Conservation (phyloP, 2,113 vertebrate species). For the Ceratotherium simum region DNA sequence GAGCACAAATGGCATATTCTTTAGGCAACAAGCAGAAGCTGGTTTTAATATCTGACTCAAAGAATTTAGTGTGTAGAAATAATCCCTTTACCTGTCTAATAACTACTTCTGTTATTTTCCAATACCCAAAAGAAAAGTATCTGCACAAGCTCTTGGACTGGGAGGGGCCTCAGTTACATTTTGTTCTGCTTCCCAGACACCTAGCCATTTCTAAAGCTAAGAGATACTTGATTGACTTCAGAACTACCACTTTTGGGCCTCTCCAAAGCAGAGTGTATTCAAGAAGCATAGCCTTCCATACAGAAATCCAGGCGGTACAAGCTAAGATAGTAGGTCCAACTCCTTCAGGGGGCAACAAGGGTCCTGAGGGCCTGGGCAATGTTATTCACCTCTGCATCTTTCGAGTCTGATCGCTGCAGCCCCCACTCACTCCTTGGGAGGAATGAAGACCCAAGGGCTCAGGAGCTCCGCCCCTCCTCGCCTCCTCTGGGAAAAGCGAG, state of each 20-base stretch:
- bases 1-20: background rate
- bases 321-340: background rate
- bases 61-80: background rate
- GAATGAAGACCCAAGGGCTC: accelerated
- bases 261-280: background rate
- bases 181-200: background rate
- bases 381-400: background rate
- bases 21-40: background rate
- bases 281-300: background rate
- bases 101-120: background rate
- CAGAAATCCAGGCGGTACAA: background rate
- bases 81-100: background rate
- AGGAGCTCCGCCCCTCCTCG: accelerated
- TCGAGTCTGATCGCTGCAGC: background rate
- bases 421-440: accelerated
- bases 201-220: background rate
- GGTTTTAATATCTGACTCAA: slow-evolving; percentile 22
- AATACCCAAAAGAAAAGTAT: background rate
- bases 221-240: background rate
- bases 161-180: background rate
- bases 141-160: background rate
- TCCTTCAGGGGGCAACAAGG: background rate
- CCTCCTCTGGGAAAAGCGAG: accelerated
- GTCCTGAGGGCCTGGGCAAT: background rate
- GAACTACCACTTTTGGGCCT: background rate